These are phyloP conservation scores for Gallinago nigripennis DNA, from an alignment of 2,797 vertebrate species.

Conservation along the genomic window DNA sequence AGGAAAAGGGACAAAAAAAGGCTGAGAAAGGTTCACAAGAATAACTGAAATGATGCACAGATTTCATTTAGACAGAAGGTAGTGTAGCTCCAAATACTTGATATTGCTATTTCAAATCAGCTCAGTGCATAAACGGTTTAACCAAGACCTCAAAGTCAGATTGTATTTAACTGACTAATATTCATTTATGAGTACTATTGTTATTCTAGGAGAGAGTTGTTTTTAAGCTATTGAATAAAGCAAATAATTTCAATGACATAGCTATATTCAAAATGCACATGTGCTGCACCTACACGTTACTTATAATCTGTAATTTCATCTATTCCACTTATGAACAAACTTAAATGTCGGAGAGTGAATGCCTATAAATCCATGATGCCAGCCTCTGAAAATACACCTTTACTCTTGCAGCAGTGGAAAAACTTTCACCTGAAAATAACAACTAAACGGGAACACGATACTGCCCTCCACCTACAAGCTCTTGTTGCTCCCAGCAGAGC, in stretches of 20 bases:
- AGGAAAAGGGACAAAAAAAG: not conserved
- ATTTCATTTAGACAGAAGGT: not conserved
- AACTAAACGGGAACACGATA: not conserved
- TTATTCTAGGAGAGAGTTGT: not conserved
- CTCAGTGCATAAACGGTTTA: not conserved
- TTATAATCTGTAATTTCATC: not conserved
- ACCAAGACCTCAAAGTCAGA: not conserved
- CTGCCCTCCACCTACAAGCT: not conserved
- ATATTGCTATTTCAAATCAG: not conserved
- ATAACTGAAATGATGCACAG: not conserved
- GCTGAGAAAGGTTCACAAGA: not conserved
- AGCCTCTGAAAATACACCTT: not conserved
- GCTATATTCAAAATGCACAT: rapidly evolving
- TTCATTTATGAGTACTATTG: not conserved
- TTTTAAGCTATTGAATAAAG: not conserved
- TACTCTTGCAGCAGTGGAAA: not conserved
- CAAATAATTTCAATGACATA: not conserved
- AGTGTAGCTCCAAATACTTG: not conserved
- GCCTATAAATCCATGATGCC: not conserved
- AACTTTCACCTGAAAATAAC: not conserved
- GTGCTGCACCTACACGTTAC: not conserved
- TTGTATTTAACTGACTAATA: not conserved
- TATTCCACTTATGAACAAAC: not conserved
- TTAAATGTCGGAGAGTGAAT: not conserved
- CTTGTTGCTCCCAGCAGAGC: not conserved